Conservation (phyloP, 2,797 vertebrate genomes). For the Sebastiscus tertius region DNA sequence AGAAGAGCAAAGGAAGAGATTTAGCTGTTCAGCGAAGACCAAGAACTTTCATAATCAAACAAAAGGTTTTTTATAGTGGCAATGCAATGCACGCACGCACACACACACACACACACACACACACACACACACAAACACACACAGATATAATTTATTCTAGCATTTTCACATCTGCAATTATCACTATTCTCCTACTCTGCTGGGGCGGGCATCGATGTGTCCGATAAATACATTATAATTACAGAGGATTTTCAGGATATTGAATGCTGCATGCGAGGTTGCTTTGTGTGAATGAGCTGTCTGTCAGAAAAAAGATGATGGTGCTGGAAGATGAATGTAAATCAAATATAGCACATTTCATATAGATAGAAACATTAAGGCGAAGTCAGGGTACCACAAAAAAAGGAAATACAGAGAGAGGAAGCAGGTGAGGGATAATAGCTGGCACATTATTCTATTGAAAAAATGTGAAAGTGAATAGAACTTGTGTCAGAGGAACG, state of each 20-base stretch:
- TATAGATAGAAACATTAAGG: background rate
- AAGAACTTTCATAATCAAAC: background rate
- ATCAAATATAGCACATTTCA: background rate
- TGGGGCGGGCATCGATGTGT: background rate
- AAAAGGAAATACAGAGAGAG: background rate
- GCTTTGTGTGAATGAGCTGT: conserved; percentile 6
- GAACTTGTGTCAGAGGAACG: background rate
- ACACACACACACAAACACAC: background rate
- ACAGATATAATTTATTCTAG: background rate
- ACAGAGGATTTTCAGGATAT: conserved; percentile 3
- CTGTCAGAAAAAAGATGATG: background rate
- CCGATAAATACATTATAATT: conserved; percentile 46
- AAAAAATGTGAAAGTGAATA: background rate
- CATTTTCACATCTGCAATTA: conserved; percentile 28
- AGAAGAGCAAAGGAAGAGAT: background rate
- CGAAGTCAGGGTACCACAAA: background rate
- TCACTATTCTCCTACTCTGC: conserved; percentile 1
- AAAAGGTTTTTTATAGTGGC: background rate
- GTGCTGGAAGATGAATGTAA: background rate
- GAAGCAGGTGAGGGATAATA: too few relatives aligned
- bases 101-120: background rate
- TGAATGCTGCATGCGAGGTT: background rate
- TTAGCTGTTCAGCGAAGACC: background rate
- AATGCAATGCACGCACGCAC: background rate
- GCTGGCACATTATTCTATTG: too few relatives aligned